A percentile compares a stretch with the other conserved stretches of the same genome.
These are phyloP conservation scores for Siderastrea radians DNA, from an alignment of 92 coral and sea anemone species.

Conservation along the genomic window DNA sequence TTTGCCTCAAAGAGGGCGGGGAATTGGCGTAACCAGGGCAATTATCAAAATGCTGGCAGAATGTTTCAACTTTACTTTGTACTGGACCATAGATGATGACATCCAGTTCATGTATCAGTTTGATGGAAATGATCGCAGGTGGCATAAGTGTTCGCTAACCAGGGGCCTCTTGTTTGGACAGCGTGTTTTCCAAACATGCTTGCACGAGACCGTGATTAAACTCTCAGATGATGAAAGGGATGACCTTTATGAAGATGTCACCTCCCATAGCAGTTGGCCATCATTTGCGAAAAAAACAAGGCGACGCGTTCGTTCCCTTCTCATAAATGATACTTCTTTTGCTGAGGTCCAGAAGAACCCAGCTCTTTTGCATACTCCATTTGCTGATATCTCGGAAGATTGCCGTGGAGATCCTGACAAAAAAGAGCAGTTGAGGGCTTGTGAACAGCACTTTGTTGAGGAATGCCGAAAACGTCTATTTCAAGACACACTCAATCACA, in stretches of 20 bases:
- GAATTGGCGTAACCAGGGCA: slow-evolving; percentile 23
- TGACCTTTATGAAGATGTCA: not conserved
- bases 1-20: slow-evolving; percentile 52
- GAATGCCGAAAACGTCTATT: slow-evolving; percentile 25
- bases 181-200: slow-evolving; percentile 26
- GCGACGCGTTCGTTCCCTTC: not conserved
- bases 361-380: slow-evolving; percentile 27
- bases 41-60: slow-evolving; percentile 62
- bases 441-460: not conserved
- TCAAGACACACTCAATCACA: slow-evolving; percentile 6
- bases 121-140: too few species aligned
- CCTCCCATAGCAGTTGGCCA: too few species aligned
- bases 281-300: not conserved
- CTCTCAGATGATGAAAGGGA: slow-evolving; percentile 8
- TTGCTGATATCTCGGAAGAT: slow-evolving; percentile 20
- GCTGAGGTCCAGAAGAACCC: slow-evolving; percentile 1
- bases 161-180: too few species aligned
- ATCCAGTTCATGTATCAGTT: slow-evolving; percentile 16
- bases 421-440: not conserved
- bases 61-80: slow-evolving; percentile 26
- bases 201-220: slow-evolving; percentile 24
- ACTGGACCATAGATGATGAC: slow-evolving; percentile 73
- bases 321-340: not conserved
- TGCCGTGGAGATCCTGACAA: slow-evolving; percentile 26
- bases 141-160: too few species aligned